These are phyloP conservation scores for Pseudomyrmex gracilis DNA, from an alignment of 1,140 invertebrate genomes.

Conservation along the genomic window DNA sequence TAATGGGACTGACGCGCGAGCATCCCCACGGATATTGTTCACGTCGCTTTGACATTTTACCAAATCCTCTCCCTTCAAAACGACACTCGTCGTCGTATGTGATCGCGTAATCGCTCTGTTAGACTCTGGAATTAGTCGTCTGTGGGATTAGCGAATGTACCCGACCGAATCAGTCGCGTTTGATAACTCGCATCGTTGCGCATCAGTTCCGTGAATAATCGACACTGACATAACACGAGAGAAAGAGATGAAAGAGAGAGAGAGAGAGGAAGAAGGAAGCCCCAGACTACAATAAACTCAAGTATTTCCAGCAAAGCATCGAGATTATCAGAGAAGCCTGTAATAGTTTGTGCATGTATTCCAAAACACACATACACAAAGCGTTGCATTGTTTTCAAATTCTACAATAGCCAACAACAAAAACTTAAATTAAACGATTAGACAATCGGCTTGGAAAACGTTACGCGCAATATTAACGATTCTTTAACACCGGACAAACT, in stretches of 20 bases:
- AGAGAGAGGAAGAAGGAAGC: too few species aligned
- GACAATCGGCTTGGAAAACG: background rate
- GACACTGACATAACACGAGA: background rate
- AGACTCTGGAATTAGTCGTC: conserved; percentile 14
- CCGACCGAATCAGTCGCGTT: background rate
- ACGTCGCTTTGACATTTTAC: conserved; percentile 11
- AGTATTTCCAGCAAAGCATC: too few species aligned
- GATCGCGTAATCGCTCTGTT: conserved; percentile 5
- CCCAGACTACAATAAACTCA: too few species aligned
- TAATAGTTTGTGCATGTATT: too few species aligned
- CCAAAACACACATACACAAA: too few species aligned
- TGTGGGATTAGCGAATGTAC: background rate
- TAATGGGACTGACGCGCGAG: conserved; percentile 6
- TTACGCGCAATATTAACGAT: background rate
- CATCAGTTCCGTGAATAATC: conserved; percentile 18
- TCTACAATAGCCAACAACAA: too few species aligned
- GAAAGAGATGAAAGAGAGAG: background rate
- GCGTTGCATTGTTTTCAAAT: too few species aligned
- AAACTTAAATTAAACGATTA: background rate
- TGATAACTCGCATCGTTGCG: conserved; percentile 6
- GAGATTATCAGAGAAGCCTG: too few species aligned
- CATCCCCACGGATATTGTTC: background rate
- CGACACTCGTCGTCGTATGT: background rate
- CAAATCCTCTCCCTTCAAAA: background rate
- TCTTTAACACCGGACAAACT: too few species aligned